Evolutionary conservation across 2,113 vertebrate species (phyloP).

Genomic region (Oryzias curvinotus): DNA sequence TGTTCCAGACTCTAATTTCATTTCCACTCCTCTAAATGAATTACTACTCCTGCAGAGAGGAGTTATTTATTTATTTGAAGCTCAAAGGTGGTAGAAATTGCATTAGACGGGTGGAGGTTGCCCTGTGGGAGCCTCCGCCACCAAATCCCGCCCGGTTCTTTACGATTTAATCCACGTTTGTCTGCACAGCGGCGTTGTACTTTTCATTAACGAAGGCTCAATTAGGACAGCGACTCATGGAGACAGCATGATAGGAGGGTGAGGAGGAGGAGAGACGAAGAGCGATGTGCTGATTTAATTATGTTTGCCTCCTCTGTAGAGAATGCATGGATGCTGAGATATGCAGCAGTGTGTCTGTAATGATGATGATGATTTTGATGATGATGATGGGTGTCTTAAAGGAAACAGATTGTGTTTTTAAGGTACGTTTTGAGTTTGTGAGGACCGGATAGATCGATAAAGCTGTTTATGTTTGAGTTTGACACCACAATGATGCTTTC

Average conservation of each 20-base stretch:
- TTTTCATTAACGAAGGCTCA: slow-evolving; percentile 30
- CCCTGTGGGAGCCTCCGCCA: neutral
- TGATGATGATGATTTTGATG: too few relatives aligned
- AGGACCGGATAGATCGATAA: too few relatives aligned
- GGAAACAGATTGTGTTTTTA: too few relatives aligned
- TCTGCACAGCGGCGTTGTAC: slow-evolving; percentile 25
- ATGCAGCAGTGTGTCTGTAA: neutral
- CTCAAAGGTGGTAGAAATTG: slow-evolving; percentile 60
- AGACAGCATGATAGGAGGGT: slow-evolving; percentile 11
- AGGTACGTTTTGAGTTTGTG: too few relatives aligned
- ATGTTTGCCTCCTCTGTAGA: slow-evolving; percentile 18
- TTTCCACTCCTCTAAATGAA: slow-evolving; percentile 64
- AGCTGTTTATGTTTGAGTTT: too few relatives aligned
- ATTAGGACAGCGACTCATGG: neutral
- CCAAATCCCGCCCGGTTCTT: slow-evolving; percentile 26
- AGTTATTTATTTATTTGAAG: slow-evolving; percentile 50
- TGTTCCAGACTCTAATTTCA: slow-evolving; percentile 52
- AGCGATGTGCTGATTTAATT: slow-evolving; percentile 42
- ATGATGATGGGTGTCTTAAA: too few relatives aligned
- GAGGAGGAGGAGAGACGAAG: slow-evolving; percentile 5
- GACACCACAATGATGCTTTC: too few relatives aligned
- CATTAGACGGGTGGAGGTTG: slow-evolving; percentile 58
- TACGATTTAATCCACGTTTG: slow-evolving; percentile 34
- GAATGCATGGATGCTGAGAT: neutral
- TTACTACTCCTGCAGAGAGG: slow-evolving; percentile 39